phyloP scores from a whole-genome alignment of 2,888 invertebrate species.

The Digitonthophagus gazella region DNA sequence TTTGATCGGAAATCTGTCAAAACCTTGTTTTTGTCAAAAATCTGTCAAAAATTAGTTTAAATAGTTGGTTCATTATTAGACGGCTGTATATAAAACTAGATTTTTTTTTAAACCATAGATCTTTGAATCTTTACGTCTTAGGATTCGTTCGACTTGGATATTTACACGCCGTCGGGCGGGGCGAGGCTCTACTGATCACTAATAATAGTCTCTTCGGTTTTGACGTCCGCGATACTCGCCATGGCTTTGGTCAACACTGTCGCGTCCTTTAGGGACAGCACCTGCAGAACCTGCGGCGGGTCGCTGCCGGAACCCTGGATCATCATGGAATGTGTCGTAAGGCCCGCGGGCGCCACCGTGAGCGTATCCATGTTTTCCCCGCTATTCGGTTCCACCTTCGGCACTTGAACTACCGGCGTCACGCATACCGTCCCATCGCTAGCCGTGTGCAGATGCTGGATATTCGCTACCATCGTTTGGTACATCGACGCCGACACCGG shows the following conservation, averaged over 20 bases:
- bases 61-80: neutral
- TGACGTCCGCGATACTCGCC: slow-evolving; percentile 68
- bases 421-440: slow-evolving; percentile 81
- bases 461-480: slow-evolving; percentile 92
- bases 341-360: slow-evolving; percentile 68
- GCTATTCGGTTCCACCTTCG: slow-evolving; percentile 67
- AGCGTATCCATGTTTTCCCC: slow-evolving; percentile 72
- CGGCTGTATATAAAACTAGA: neutral
- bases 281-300: slow-evolving; percentile 78
- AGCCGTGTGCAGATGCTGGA: slow-evolving; percentile 71
- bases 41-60: neutral
- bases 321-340: slow-evolving; percentile 75
- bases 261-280: slow-evolving; percentile 82
- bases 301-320: slow-evolving; percentile 68
- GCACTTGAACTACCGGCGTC: slow-evolving; percentile 81
- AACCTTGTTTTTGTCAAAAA: neutral
- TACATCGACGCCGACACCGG: slow-evolving; percentile 95
- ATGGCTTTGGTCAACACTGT: slow-evolving; percentile 79
- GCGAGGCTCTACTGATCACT: slow-evolving; percentile 46
- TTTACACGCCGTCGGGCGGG: slow-evolving; percentile 3
- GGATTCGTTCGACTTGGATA: slow-evolving; percentile 1
- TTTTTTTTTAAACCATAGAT: neutral
- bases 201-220: slow-evolving; percentile 65
- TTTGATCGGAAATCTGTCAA: too few species aligned
- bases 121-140: neutral